phyloP scores from a whole-genome alignment of 1,140 invertebrate species.

The Elysia chlorotica region DNA sequence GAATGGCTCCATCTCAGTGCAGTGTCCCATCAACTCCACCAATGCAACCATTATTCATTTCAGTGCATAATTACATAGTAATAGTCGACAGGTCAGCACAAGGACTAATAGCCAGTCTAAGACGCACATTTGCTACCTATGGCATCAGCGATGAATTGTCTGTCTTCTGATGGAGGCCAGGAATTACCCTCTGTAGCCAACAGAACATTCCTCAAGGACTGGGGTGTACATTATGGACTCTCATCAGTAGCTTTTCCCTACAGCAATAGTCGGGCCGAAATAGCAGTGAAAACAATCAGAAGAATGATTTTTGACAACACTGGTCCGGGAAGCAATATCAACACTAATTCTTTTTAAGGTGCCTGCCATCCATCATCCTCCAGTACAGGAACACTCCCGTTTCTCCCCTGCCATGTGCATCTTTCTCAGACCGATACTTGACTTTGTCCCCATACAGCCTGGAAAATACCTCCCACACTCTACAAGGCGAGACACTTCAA shows the following conservation, averaged over 20 bases:
- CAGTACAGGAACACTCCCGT: conserved; percentile 34
- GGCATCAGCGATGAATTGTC: conserved; percentile 29
- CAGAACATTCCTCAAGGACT: conserved; percentile 23
- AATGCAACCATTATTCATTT: conserved; percentile 25
- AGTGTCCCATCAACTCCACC: conserved; percentile 18
- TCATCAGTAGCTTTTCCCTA: conserved; percentile 28
- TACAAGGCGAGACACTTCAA: conserved; percentile 27
- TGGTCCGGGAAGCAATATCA: conserved; percentile 21
- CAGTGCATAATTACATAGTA: conserved; percentile 24
- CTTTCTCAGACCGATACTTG: conserved; percentile 13
- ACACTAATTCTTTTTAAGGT: conserved; percentile 30
- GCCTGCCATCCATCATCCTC: too few species aligned
- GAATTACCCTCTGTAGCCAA: conserved; percentile 24
- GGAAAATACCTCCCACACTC: conserved; percentile 26
- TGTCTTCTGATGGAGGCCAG: conserved; percentile 24
- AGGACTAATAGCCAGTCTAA: conserved; percentile 11
- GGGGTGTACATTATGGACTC: conserved; percentile 27
- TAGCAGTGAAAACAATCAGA: conserved; percentile 32
- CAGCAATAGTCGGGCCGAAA: conserved; percentile 28
- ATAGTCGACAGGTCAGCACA: conserved; percentile 3
- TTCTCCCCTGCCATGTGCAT: conserved; percentile 22
- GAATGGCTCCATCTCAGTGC: too few species aligned
- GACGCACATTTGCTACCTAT: conserved; percentile 26
- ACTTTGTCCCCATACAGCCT: conserved; percentile 32
- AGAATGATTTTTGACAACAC: conserved; percentile 28